Base-by-base conservation (phyloP, 35 echinoderm and acorn worm genomes). In the Strongylocentrotus purpuratus region DNA sequence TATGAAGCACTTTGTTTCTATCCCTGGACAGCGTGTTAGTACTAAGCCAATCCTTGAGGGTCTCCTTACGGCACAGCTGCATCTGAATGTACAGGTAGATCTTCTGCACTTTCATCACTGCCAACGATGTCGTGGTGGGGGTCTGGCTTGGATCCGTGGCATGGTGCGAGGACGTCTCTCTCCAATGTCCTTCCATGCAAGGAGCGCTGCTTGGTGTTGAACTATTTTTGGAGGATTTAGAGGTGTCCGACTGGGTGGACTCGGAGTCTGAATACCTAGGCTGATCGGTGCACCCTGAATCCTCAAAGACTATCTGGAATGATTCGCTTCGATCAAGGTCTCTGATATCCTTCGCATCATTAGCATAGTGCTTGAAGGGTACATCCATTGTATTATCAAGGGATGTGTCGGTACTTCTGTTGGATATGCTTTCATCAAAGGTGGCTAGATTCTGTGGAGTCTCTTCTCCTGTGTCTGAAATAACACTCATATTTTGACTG, bases 61-160 rank as follows among this genome's bases (percentile, higher is more conserved):
- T 98, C 60, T 98, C 94, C 78, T 98, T 98, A 33, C 94, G 94
- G 95, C 97, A 98, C 31, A 98, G 93, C 65, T 98, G 97, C 97
- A 98, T 98, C 94, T 98, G 97, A 88, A 98, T 98, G 48, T 98
- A 98, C 31, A 98, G 52, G 47, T 96, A 98, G 50, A 96, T 94
- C 94, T 94, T 98, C 45, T 94, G 89, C 22, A 85, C 94, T 31
- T 50, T 93, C 33, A 58, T 28, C 31, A 32, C 48, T 0, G 33
- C 47, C 9, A 88, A 48, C 9, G 94, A 70, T 58, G 94, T 31
- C 41, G 94, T 86, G 85, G 94, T 86, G 85, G 90, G 85, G 46
- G 71, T 86, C 18, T 94, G 31, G 95, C 91, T 85, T 50, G 7
- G 88, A 31, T 46, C 1, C 13, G 17, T 4, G 2, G 33, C 31